phyloP scores from a whole-genome alignment of 2,113 vertebrate genomes.

The Etheostoma cragini region DNA sequence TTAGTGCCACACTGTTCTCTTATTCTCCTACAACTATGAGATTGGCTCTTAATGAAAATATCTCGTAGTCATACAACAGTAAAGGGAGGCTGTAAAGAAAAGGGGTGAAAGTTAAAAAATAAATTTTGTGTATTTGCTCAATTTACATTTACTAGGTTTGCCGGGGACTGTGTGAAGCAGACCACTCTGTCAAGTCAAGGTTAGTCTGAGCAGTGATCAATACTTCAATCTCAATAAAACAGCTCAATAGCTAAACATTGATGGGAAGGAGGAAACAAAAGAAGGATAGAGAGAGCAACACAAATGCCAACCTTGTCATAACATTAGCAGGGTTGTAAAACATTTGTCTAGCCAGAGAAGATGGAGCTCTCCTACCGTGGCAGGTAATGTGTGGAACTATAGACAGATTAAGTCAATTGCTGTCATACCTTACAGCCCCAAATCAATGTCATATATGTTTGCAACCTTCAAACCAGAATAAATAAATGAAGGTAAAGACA shows the following conservation, averaged over 20 bases:
- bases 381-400: conserved; percentile 63
- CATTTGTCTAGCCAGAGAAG: conserved; percentile 85
- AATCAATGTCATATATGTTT: conserved; percentile 86
- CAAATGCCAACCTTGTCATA: conserved; percentile 86
- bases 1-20: conserved; percentile 73
- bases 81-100: conserved; percentile 40
- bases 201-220: conserved; percentile 92
- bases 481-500: conserved; percentile 71
- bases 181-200: conserved; percentile 85
- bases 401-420: conserved; percentile 67
- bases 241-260: conserved; percentile 90
- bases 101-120: conserved; percentile 63
- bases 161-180: conserved; percentile 58
- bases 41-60: conserved; percentile 86
- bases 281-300: conserved; percentile 69
- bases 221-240: conserved; percentile 97
- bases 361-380: conserved; percentile 58
- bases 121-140: conserved; percentile 54
- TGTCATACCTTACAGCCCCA: conserved; percentile 79
- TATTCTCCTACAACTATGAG: conserved; percentile 78
- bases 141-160: conserved; percentile 64
- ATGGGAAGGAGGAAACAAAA: conserved; percentile 56
- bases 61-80: conserved; percentile 69
- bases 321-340: conserved; percentile 80
- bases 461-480: conserved; percentile 82